Evolutionary conservation across 2,113 vertebrate genomes (phyloP).

Genomic region (Oxyruncus cristatus): DNA sequence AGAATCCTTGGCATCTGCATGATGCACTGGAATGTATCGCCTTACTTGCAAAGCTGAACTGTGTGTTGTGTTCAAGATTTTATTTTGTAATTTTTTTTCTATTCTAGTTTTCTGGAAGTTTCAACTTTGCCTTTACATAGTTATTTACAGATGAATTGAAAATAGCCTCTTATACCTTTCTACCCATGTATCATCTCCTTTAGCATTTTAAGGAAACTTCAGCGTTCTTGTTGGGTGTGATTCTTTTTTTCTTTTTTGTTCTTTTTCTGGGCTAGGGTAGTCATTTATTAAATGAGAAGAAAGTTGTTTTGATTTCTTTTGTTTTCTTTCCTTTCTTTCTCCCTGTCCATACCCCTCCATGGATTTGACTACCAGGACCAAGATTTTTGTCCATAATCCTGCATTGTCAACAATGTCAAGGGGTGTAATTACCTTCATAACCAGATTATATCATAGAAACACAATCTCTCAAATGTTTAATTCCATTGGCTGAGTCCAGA

Average conservation of each 20-base stretch:
- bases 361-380: neutral
- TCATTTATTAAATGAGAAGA: neutral
- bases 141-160: neutral
- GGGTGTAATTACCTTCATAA: constrained; percentile 47
- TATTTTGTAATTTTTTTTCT: neutral
- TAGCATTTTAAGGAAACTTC: neutral
- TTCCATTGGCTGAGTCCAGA: constrained; percentile 19
- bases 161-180: neutral
- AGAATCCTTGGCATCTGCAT: neutral
- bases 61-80: neutral
- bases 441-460: constrained; percentile 16
- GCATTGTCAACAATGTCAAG: neutral
- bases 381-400: constrained; percentile 38
- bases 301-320: neutral
- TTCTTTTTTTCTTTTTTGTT: neutral
- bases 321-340: neutral
- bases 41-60: neutral
- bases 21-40: neutral
- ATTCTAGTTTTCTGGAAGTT: neutral
- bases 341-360: neutral
- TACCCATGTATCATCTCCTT: neutral
- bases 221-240: neutral
- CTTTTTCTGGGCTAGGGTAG: neutral
- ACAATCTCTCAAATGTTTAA: neutral
- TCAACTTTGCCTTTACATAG: neutral